phyloP scores from a whole-genome alignment of 2,113 vertebrate species.

The Mus pahari region DNA sequence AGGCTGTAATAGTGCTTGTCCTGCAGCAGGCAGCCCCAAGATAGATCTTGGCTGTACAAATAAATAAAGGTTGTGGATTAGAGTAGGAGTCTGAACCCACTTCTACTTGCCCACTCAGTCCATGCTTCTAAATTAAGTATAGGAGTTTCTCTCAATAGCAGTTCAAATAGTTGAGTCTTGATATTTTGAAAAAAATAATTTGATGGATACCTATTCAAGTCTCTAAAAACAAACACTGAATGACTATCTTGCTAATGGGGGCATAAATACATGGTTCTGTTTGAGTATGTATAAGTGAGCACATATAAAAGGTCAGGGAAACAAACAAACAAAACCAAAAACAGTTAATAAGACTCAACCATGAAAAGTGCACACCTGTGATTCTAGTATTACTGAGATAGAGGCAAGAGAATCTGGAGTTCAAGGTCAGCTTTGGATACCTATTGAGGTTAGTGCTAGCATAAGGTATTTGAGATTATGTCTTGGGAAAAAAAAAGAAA shows the following conservation, averaged over 20 bases:
- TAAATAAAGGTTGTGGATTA: neutral
- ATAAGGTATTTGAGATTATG: neutral
- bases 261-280: neutral
- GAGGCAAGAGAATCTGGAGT: neutral
- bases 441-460: neutral
- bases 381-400: neutral
- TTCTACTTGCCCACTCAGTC: neutral
- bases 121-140: neutral
- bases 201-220: neutral
- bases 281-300: neutral
- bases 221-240: conserved; percentile 8
- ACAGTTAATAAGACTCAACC: neutral
- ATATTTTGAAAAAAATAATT: neutral
- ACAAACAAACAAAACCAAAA: neutral
- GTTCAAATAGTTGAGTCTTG: neutral
- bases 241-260: neutral
- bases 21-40: neutral
- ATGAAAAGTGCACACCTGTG: neutral
- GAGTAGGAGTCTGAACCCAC: neutral
- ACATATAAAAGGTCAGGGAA: neutral
- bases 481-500: neutral
- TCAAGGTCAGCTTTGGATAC: neutral
- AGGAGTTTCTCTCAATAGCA: neutral
- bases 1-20: neutral
- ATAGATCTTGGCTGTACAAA: neutral